Conservation (phyloP, 2,888 invertebrate species). For the Plemyria rubiginata region DNA sequence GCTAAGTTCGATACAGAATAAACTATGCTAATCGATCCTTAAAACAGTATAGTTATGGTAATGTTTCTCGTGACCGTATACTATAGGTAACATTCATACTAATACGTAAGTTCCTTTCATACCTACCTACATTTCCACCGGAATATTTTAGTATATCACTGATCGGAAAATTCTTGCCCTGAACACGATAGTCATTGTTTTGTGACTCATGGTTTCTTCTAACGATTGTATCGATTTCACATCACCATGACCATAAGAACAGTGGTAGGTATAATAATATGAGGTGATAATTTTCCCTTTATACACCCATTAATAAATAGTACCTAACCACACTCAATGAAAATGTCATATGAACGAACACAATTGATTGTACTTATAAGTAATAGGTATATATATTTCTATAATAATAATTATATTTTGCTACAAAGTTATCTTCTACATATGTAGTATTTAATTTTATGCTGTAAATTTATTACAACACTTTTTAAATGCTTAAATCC, state of each 20-base stretch:
- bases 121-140: not conserved
- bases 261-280: conserved; percentile 2
- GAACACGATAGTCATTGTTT: conserved; percentile 29
- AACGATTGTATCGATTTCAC: conserved; percentile 25
- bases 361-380: no score
- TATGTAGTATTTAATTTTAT: not conserved
- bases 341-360: no score
- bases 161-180: conserved; percentile 19
- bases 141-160: not conserved
- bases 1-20: no score
- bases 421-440: no score
- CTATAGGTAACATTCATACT: no score
- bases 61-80: no score
- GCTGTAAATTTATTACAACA: not conserved
- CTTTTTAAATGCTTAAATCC: not conserved
- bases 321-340: not conserved
- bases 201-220: conserved; percentile 24
- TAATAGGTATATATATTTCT: no score
- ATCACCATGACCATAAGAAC: conserved; percentile 25
- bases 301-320: not conserved
- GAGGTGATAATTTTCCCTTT: conserved; percentile 2
- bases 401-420: no score
- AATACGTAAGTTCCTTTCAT: not conserved
- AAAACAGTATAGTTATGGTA: no score
- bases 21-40: no score